These are phyloP conservation scores for Bugulina stolonifera DNA, from an alignment of 2,888 invertebrate species.

Conservation along the genomic window DNA sequence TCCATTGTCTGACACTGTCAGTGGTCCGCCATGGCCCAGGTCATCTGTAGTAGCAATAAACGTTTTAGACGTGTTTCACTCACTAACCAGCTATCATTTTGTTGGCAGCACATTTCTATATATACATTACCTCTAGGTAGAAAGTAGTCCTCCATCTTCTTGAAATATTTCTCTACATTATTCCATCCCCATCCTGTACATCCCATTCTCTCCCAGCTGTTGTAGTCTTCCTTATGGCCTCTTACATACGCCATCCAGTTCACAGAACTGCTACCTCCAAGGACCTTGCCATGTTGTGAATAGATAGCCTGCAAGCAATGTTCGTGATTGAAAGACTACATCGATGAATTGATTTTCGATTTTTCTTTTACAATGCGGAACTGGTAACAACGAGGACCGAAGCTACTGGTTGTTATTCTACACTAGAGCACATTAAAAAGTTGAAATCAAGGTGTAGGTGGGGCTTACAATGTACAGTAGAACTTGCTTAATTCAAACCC, in stretches of 20 bases:
- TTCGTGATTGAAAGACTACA: not conserved
- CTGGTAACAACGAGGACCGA: no score
- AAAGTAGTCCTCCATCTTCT: conserved; percentile 18
- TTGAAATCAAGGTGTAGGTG: no score
- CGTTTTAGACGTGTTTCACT: no score
- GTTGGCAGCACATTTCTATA: no score
- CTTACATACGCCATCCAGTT: conserved; percentile 87
- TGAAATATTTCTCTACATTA: conserved; percentile 12
- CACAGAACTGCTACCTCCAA: conserved; percentile 79
- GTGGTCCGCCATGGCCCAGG: conserved; percentile 12
- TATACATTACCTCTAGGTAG: not conserved
- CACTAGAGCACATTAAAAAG: no score
- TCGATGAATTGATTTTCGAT: no score
- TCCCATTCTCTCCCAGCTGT: conserved; percentile 22
- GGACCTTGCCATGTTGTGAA: conserved; percentile 68
- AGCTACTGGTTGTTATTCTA: no score
- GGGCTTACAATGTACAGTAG: no score
- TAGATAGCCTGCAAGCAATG: not conserved
- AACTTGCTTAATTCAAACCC: no score
- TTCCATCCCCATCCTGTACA: conserved; percentile 26
- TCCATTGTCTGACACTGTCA: conserved; percentile 1
- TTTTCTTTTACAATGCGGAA: no score
- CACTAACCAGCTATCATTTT: no score
- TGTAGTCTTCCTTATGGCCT: conserved; percentile 46
- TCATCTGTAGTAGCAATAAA: not conserved